Conservation (phyloP, 2,888 invertebrate genomes). For the Pheosia gnoma region DNA sequence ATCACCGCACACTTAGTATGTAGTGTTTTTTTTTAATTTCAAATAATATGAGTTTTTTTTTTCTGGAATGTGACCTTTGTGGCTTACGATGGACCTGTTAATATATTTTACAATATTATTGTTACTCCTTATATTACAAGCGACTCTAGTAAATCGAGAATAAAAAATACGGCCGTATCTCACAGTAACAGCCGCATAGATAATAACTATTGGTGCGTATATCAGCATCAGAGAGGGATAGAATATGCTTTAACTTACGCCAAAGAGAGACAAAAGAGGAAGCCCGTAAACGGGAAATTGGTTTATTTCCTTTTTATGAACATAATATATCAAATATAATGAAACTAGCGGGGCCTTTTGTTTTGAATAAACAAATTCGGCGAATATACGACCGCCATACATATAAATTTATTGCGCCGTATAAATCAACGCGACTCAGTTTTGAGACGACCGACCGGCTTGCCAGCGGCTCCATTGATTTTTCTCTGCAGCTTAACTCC, state of each 20-base stretch:
- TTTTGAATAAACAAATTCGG: slow-evolving; percentile 48
- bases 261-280: slow-evolving; percentile 24
- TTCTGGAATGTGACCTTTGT: too few species aligned
- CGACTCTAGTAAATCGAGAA: not conserved
- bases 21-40: too few species aligned
- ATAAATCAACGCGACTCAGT: slow-evolving; percentile 15
- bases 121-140: not conserved
- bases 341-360: slow-evolving; percentile 41
- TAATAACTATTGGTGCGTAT: slow-evolving; percentile 34
- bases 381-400: slow-evolving; percentile 37
- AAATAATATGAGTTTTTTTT: too few species aligned
- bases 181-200: slow-evolving; percentile 36
- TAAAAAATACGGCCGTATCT: slow-evolving; percentile 43
- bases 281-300: slow-evolving; percentile 37
- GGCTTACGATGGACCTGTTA: too few species aligned
- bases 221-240: slow-evolving; percentile 24
- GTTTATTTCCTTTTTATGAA: slow-evolving; percentile 51
- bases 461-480: too few species aligned
- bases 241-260: slow-evolving; percentile 11
- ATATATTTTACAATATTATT: too few species aligned
- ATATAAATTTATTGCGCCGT: slow-evolving; percentile 15
- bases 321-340: slow-evolving; percentile 49
- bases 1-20: too few species aligned
- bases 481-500: too few species aligned
- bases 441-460: not conserved